phyloP scores from a whole-genome alignment of 2,888 invertebrate genomes.

The Nomada fucata region DNA sequence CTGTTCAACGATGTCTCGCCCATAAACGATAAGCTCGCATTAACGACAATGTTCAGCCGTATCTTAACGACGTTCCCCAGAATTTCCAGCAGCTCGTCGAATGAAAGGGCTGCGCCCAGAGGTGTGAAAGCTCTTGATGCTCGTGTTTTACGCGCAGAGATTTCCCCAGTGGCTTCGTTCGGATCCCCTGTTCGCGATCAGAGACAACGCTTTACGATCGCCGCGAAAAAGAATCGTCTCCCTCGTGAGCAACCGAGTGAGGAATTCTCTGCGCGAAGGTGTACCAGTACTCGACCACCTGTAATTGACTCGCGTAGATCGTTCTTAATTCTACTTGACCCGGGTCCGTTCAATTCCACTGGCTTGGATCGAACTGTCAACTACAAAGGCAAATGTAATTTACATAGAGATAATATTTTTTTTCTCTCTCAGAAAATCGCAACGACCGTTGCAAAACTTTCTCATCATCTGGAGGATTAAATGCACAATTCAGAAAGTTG shows the following conservation, averaged over 20 bases:
- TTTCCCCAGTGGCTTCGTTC: conserved; percentile 3
- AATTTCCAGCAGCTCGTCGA: conserved; percentile 36
- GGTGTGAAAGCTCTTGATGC: conserved; percentile 23
- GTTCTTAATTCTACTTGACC: too few relatives aligned
- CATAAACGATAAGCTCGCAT: conserved; percentile 52
- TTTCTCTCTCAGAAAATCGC: too few relatives aligned
- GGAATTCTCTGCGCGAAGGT: too few relatives aligned
- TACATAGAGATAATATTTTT: too few relatives aligned
- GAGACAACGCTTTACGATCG: conserved; percentile 25
- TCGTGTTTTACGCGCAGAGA: conserved; percentile 38
- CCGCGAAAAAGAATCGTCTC: background rate
- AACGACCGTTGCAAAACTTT: background rate
- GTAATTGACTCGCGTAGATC: too few relatives aligned
- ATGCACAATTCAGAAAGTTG: background rate
- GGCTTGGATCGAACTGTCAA: too few relatives aligned
- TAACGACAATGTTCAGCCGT: conserved; percentile 47
- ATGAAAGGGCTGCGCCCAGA: conserved; percentile 11
- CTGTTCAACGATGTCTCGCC: background rate
- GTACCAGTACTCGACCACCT: too few relatives aligned
- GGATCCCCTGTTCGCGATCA: background rate
- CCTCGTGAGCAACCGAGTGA: too few relatives aligned
- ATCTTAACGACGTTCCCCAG: conserved; percentile 28
- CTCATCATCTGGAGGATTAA: background rate
- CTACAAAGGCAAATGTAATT: too few relatives aligned
- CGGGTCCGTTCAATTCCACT: too few relatives aligned